Evolutionary conservation across 2,797 vertebrate species (phyloP).

Genomic region (Phrynocephalus guinanensis): DNA sequence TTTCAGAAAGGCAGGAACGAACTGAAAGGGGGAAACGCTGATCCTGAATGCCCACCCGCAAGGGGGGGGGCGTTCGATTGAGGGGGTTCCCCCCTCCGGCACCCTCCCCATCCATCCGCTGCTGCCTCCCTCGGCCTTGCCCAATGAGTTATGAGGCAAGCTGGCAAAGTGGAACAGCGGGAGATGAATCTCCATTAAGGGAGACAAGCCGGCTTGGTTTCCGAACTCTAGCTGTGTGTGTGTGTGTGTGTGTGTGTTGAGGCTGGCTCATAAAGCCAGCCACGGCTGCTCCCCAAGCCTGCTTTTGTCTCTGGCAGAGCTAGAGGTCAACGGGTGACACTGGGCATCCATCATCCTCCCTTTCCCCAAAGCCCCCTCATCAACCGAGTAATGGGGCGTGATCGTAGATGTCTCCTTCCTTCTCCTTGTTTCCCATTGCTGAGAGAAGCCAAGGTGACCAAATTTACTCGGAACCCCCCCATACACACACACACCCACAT

Average conservation of each 20-base stretch:
- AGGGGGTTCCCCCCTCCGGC: background rate
- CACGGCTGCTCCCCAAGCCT: background rate
- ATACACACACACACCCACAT: no score
- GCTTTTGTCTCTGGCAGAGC: background rate
- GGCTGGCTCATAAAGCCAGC: no score
- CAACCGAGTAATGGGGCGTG: background rate
- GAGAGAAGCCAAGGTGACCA: no score
- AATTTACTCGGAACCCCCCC: no score
- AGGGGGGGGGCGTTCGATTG: no score
- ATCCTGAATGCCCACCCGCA: background rate
- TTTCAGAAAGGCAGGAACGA: background rate
- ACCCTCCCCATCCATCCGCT: no score
- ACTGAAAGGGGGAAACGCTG: background rate
- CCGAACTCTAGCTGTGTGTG: background rate
- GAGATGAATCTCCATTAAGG: slow-evolving; percentile 39
- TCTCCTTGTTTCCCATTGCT: background rate
- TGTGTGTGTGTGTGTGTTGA: background rate
- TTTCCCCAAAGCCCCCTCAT: background rate
- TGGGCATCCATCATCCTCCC: background rate
- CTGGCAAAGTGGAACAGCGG: background rate
- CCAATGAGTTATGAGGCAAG: background rate
- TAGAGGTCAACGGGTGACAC: background rate
- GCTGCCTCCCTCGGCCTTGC: background rate
- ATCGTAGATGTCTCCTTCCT: background rate
- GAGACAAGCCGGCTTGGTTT: background rate